Base-by-base conservation (phyloP, 92 coral and sea anemone genomes). In the Siderastrea radians region DNA sequence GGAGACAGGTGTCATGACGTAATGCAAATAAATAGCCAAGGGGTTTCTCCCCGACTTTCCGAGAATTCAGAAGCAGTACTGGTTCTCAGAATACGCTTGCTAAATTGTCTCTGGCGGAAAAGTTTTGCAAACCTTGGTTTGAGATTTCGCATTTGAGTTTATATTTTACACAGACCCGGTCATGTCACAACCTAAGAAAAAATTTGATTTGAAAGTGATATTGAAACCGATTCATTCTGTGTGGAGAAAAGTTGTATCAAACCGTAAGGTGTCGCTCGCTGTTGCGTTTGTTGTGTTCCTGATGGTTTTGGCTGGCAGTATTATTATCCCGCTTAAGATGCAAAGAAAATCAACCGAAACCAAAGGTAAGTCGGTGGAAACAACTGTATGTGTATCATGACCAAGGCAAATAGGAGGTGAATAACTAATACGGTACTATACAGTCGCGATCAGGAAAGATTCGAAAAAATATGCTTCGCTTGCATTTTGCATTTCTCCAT, bases 21-120 rank as follows among this genome's bases (percentile, higher is more conserved):
- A 4, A 17, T 65, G 48, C 8, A 46, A 19, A 65, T 65, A 5
- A 5, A 7, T 4, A 65, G 0, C 8, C 1, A n/a, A 6, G 58
- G 59, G 77, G 6, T 49, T 50, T 72, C 50, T 49, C 77, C 77
- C 77, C 1, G 46, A 17, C 46, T 52, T 74, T 54, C 78, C 49
- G 78, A 74, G 64, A 74, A 74, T 7, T 26, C 8, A 4, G 11
- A 3, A 49, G 78, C 1, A 4, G 47, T 49, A n/a, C 17, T 49
- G 38, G 17, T 10, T 72, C 50, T 59, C 19, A 5, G 13, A 8
- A 68, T 1, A 68, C 14, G 66, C 19, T 61, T n/a, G 66, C 43
- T 16, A 1, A 19, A 0, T 61, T n/a, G 7, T 61, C n/a, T 59
- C 6, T 61, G 66, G 1, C 1, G 69, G 4, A 43, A 46, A 0